These are phyloP conservation scores for Sinelater perroti DNA, from an alignment of 2,888 invertebrate species.

Conservation along the genomic window DNA sequence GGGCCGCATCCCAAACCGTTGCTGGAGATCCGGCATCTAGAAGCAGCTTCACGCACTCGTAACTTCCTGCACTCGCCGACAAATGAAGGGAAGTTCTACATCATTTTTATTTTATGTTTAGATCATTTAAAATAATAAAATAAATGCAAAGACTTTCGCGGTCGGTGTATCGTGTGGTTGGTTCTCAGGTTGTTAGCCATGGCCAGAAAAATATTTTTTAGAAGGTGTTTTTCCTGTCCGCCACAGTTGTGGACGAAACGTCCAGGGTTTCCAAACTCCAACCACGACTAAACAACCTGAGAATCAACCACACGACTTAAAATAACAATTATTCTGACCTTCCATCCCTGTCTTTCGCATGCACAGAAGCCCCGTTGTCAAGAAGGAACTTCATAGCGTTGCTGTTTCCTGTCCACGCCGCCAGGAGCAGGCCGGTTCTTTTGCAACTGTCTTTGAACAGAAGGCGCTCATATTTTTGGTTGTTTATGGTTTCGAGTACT, in stretches of 20 bases:
- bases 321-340: slow-evolving; percentile 64
- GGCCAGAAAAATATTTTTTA: too few relatives aligned
- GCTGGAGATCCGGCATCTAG: slow-evolving; percentile 72
- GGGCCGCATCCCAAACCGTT: slow-evolving; percentile 75
- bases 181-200: too few relatives aligned
- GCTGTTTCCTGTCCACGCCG: slow-evolving; percentile 69
- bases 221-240: too few relatives aligned
- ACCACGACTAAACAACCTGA: too few relatives aligned
- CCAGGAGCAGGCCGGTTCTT: slow-evolving; percentile 67
- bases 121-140: too few relatives aligned
- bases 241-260: too few relatives aligned
- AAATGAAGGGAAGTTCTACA: slow-evolving; percentile 76
- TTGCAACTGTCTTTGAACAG: slow-evolving; percentile 59
- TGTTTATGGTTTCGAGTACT: slow-evolving; percentile 56
- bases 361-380: slow-evolving; percentile 68
- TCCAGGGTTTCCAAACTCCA: too few relatives aligned
- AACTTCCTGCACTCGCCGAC: slow-evolving; percentile 79
- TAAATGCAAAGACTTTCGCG: too few relatives aligned
- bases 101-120: slow-evolving; percentile 8
- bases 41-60: slow-evolving; percentile 74
- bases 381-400: slow-evolving; percentile 66
- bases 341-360: slow-evolving; percentile 72
- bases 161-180: too few relatives aligned
- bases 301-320: too few relatives aligned
- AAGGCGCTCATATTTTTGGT: slow-evolving; percentile 62